Base-by-base conservation (phyloP, 1,140 invertebrate species). In the Diabrotica virgifera region DNA sequence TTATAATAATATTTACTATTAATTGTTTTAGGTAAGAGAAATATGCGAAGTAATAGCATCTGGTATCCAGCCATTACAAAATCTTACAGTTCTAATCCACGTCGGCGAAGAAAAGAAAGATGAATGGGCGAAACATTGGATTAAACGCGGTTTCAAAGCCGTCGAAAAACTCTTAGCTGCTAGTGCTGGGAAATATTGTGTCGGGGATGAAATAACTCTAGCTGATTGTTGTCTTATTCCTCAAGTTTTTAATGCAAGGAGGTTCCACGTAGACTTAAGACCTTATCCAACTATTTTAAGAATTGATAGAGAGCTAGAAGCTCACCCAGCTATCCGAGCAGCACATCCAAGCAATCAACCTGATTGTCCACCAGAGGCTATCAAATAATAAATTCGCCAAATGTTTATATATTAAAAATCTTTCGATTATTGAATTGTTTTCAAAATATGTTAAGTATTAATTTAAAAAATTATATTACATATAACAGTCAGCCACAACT, bases 11-110 rank as follows among this genome's bases (percentile, higher is more conserved):
- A 24, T 24, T 24, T 24, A 4, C 2, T 46, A 46, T 46, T 46
- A 3, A 10, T 46, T 46, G n/a, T 77, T 74, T 62, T 75, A 85
- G 84, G 82, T 87, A 7, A 81, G 90, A 71, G 86, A 89, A 74
- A 85, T 92, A 70, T 89, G 86, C 63, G 88, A 95, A 81, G 83
- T 94, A 0, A 96, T 98, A 72, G 89, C 88, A 52, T 93, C 92
- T 55, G 95, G 95, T 52, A 97, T 97, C 75, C 96, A 98, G 80
- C 97, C 97, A 0, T 80, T 98, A 37, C 96, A 99, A 80, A 99
- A 99, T 82, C 80, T 96, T 40, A 86, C 87, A 66, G 92, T 97
- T 24, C 79, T 96, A 13, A 90, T 94, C 69, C 88, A 92, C 70
- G 90, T 93, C 24, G 90, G 90, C 36, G 90, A 92, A 78, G 90